Evolutionary conservation across 2,888 invertebrate genomes (phyloP).

Genomic region (Chironomus tentans): DNA sequence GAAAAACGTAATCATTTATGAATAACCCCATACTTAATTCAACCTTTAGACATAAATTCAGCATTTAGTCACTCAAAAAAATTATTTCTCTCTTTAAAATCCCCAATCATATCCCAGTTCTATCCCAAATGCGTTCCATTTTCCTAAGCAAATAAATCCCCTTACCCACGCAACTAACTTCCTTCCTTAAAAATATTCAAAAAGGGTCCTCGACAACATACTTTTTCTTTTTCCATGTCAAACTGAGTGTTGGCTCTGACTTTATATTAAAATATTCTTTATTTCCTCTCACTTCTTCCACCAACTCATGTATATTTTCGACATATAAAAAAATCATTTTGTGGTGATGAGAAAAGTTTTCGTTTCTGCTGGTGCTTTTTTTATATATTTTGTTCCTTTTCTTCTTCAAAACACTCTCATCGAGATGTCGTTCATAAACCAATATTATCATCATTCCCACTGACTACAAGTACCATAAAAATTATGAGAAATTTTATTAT

Average conservation of each 20-base stretch:
- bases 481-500: conserved; percentile 10
- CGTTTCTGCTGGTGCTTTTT: background rate
- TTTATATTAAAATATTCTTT: background rate
- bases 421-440: background rate
- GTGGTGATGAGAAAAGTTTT: background rate
- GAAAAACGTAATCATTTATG: no score
- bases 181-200: background rate
- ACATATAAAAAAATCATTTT: background rate
- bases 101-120: no score
- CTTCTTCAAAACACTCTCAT: background rate
- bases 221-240: background rate
- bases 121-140: no score
- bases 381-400: background rate
- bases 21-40: no score
- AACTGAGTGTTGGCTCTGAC: background rate
- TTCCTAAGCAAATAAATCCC: no score
- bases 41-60: no score
- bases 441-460: background rate
- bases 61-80: no score
- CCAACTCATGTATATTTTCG: background rate
- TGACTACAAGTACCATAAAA: conserved; percentile 3
- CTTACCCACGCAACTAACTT: no score
- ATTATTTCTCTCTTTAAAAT: no score
- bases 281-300: background rate
- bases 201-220: background rate